phyloP scores from a whole-genome alignment of 2,113 vertebrate species.

The Vicugna pacos region DNA sequence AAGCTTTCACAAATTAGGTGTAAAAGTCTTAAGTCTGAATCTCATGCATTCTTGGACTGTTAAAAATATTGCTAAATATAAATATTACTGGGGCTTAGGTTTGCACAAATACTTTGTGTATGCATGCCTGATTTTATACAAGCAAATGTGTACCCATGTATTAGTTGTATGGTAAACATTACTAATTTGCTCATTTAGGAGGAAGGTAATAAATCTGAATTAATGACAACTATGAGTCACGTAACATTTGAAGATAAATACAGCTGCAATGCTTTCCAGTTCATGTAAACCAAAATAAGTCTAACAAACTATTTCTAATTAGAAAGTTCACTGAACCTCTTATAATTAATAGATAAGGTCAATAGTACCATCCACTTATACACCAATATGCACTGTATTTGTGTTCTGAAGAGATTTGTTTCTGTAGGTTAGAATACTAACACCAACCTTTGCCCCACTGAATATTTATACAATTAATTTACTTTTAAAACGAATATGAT shows the following conservation, averaged over 20 bases:
- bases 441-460: not conserved
- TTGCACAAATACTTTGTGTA: not conserved
- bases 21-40: slow-evolving; percentile 23
- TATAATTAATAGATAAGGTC: not conserved
- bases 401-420: slow-evolving; percentile 31
- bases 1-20: not conserved
- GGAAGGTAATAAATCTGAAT: not conserved
- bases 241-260: slow-evolving; percentile 1
- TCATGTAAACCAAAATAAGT: not conserved
- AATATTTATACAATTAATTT: slow-evolving; percentile 9
- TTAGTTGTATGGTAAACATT: not conserved
- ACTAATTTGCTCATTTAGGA: not conserved
- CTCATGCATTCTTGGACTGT: not conserved
- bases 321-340: not conserved
- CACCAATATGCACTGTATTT: slow-evolving; percentile 1
- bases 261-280: not conserved
- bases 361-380: not conserved
- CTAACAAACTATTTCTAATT: not conserved
- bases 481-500: not conserved
- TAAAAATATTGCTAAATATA: slow-evolving; percentile 39
- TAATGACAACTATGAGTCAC: slow-evolving; percentile 38
- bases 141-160: not conserved
- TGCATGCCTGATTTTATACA: slow-evolving; percentile 34
- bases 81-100: not conserved
- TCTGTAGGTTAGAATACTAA: not conserved